Percentiles rank a stretch among this genome's conserved stretches.
Evolutionary conservation across 2,797 vertebrate genomes (phyloP).

Genomic region (Apogon hyalosoma): DNA sequence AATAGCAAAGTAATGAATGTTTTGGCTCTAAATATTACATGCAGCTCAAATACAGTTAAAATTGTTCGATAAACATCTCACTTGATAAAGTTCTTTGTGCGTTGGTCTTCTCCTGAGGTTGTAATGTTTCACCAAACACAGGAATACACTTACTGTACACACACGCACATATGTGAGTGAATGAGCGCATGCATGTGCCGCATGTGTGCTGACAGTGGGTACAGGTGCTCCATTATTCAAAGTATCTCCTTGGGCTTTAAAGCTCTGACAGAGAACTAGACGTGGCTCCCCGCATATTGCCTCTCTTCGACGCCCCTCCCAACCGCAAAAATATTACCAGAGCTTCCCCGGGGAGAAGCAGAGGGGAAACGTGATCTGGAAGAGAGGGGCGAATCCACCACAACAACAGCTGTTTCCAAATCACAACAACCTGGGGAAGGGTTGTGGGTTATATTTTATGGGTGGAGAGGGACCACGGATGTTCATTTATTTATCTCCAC

Average conservation of each 20-base stretch:
- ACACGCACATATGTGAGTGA: conserved; percentile 22
- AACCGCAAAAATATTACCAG: conserved; percentile 79
- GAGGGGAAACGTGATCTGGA: conserved; percentile 82
- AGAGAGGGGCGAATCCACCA: conserved; percentile 81
- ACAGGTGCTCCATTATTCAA: conserved; percentile 82
- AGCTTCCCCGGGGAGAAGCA: conserved; percentile 75
- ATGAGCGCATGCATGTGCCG: conserved; percentile 38
- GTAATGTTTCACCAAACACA: conserved; percentile 19
- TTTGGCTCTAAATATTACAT: conserved; percentile 47
- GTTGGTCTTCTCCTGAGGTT: conserved; percentile 7
- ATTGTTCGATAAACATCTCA: conserved; percentile 30
- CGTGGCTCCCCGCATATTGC: conserved; percentile 42
- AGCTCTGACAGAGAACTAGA: conserved; percentile 76
- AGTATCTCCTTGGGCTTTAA: conserved; percentile 78
- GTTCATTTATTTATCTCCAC: conserved; percentile 84
- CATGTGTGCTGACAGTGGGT: conserved; percentile 44
- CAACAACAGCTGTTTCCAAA: conserved; percentile 88
- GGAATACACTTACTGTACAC: conserved; percentile 21
- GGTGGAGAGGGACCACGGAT: conserved; percentile 78
- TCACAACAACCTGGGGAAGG: conserved; percentile 84
- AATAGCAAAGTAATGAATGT: conserved; percentile 70
- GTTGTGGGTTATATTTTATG: conserved; percentile 85
- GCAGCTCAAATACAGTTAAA: conserved; percentile 37
- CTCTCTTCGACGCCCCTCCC: conserved; percentile 56
- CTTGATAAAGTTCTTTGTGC: conserved; percentile 36